Percentiles rank a stretch among this genome's conserved stretches.
Conservation (phyloP, 2,888 invertebrate genomes). For the Mesoligia furuncula region DNA sequence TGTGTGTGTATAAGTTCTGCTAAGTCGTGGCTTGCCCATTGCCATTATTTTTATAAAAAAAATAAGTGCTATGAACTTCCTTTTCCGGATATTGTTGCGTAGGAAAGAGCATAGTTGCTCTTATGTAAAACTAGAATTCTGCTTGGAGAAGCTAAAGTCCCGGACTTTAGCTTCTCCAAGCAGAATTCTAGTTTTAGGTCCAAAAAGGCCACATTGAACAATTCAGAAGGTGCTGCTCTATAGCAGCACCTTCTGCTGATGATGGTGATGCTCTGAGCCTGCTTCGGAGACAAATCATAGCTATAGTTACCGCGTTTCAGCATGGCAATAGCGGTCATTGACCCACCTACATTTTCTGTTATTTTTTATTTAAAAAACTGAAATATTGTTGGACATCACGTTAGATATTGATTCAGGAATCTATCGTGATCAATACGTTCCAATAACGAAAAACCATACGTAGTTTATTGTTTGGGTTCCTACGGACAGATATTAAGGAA, state of each 20-base stretch:
- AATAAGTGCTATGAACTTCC: not conserved
- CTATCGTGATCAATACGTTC: not conserved
- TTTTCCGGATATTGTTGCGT: not conserved
- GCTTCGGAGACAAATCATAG: not conserved
- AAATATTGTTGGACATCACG: too few species aligned
- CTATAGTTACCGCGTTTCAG: not conserved
- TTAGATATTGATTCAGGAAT: not conserved
- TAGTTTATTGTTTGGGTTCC: too few species aligned
- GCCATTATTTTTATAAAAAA: constrained; percentile 1
- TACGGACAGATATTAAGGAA: not conserved
- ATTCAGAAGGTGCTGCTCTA: not conserved
- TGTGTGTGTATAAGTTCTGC: constrained; percentile 1
- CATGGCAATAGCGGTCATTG: not conserved
- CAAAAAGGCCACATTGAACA: not conserved
- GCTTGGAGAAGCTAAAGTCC: too few species aligned
- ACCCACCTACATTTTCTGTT: not conserved
- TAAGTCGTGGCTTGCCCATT: constrained; percentile 12
- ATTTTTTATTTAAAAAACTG: not conserved
- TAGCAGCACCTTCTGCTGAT: too few species aligned
- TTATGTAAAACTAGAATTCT: not conserved
- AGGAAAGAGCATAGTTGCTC: not conserved
- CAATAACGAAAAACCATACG: not conserved
- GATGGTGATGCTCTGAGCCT: not conserved
- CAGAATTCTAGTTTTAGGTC: too few species aligned
- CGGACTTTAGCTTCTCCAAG: too few species aligned